These are phyloP conservation scores for Hepsetus odoe DNA, from an alignment of 2,113 vertebrate genomes.

Conservation along the genomic window DNA sequence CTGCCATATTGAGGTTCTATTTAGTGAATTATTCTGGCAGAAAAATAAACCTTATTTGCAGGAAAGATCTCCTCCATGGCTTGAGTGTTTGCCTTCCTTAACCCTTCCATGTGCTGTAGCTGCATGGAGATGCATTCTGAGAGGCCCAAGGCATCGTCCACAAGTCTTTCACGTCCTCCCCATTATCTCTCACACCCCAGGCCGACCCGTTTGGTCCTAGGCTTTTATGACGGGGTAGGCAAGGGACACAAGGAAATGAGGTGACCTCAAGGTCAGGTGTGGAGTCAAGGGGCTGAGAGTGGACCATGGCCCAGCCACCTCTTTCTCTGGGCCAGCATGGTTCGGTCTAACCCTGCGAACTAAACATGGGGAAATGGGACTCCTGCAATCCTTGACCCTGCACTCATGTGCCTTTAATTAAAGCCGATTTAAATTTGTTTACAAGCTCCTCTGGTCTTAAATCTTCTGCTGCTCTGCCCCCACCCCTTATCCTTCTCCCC, in stretches of 20 bases:
- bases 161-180: slow-evolving; percentile 62
- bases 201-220: slow-evolving; percentile 65
- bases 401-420: slow-evolving; percentile 77
- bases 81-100: slow-evolving; percentile 26
- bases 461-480: slow-evolving; percentile 68
- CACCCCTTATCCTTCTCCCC: slow-evolving; percentile 15
- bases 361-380: slow-evolving; percentile 39
- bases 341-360: slow-evolving; percentile 48
- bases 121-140: slow-evolving; percentile 38
- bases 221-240: slow-evolving; percentile 78
- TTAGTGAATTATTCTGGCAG: not conserved
- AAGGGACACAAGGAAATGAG: slow-evolving; percentile 83
- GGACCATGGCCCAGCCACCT: slow-evolving; percentile 61
- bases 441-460: slow-evolving; percentile 77
- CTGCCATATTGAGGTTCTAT: not conserved
- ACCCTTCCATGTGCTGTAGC: not conserved
- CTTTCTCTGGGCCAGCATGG: slow-evolving; percentile 56
- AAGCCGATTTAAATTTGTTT: slow-evolving; percentile 78
- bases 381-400: slow-evolving; percentile 65
- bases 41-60: slow-evolving; percentile 12
- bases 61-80: not conserved
- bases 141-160: slow-evolving; percentile 59
- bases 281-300: slow-evolving; percentile 71
- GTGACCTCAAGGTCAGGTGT: slow-evolving; percentile 75
- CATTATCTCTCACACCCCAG: slow-evolving; percentile 71